Evolutionary conservation across 2,888 invertebrate genomes (phyloP).

Genomic region (Tiliacea citrago): DNA sequence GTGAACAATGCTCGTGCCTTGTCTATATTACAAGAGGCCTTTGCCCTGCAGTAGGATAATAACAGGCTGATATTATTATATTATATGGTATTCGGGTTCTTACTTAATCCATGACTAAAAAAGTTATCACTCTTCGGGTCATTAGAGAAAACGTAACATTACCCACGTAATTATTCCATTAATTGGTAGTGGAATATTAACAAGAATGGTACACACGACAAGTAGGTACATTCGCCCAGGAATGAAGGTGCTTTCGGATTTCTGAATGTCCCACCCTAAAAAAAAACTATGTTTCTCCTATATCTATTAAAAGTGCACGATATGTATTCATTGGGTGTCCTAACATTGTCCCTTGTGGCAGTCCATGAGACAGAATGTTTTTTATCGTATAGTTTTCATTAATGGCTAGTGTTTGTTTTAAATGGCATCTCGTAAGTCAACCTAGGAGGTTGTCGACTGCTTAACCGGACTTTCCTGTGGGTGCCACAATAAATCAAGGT

Average conservation of each 20-base stretch:
- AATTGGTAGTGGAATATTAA: no score
- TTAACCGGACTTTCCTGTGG: no score
- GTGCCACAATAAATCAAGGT: no score
- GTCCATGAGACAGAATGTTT: neutral
- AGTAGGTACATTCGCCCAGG: neutral
- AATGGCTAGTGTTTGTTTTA: neutral
- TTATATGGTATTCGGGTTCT: neutral
- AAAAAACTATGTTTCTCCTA: neutral
- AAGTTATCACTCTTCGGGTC: neutral
- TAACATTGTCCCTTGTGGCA: neutral
- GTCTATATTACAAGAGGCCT: no score
- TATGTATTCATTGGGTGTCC: neutral
- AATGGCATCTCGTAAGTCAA: no score
- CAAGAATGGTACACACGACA: neutral
- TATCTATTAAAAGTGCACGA: neutral
- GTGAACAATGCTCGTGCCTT: no score
- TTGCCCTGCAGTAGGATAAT: no score
- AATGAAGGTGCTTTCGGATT: neutral
- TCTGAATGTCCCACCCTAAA: neutral
- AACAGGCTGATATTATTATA: no score
- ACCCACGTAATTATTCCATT: neutral
- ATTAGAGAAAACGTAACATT: neutral
- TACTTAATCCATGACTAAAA: slow-evolving; percentile 3
- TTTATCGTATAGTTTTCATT: neutral
- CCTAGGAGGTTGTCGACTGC: no score